Conservation (phyloP, 2,113 vertebrate genomes). For the Columba janthina region DNA sequence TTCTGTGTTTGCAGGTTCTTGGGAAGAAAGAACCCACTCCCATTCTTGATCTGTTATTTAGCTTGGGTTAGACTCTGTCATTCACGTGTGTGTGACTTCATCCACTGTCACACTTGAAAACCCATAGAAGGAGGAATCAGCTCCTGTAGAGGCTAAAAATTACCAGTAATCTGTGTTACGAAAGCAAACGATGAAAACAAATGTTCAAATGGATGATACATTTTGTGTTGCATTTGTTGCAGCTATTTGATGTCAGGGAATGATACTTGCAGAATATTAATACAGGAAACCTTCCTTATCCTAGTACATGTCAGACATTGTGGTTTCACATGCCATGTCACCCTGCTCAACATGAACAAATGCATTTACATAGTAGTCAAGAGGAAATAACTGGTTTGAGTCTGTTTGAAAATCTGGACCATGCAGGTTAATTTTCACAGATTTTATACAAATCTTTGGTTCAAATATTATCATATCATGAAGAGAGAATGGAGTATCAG, state of each 20-base stretch:
- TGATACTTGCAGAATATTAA: neutral
- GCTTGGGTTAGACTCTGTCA: neutral
- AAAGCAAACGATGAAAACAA: neutral
- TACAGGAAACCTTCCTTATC: neutral
- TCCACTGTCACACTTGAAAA: neutral
- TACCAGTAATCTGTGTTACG: neutral
- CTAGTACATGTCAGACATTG: neutral
- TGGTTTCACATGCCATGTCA: neutral
- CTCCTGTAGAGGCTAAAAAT: neutral
- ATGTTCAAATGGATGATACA: neutral
- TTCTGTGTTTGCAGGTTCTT: neutral
- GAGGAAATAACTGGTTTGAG: neutral
- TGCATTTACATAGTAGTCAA: neutral
- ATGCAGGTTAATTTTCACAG: neutral
- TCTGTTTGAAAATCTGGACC: neutral
- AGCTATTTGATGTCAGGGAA: neutral
- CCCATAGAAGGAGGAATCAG: neutral
- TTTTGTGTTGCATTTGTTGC: neutral
- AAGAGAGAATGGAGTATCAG: neutral
- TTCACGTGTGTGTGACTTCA: neutral
- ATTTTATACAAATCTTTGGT: neutral
- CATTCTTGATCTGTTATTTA: neutral
- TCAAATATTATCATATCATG: neutral
- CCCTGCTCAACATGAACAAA: neutral
- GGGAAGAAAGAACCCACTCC: neutral